A percentile compares a stretch with the other conserved stretches of the same genome.
phyloP scores from a whole-genome alignment of 2,113 vertebrate species.

The Gallinago undulata region DNA sequence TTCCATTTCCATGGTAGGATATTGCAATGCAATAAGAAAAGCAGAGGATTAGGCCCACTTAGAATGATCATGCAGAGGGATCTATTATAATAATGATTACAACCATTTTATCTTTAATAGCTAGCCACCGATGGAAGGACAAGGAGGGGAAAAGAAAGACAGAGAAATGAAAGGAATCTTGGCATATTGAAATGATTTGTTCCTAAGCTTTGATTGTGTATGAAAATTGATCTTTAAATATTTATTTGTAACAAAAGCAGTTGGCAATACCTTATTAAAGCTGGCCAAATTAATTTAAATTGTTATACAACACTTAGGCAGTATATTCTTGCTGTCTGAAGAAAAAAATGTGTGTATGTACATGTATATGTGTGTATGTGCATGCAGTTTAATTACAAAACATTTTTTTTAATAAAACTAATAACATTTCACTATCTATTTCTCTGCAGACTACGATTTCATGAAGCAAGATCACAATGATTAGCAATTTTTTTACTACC shows the following conservation, averaged over 20 bases:
- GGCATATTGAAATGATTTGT: not conserved
- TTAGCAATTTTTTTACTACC: not conserved
- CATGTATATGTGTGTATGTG: not conserved
- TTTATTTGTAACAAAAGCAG: slow-evolving; percentile 21
- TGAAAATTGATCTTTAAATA: slow-evolving; percentile 35
- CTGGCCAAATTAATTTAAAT: slow-evolving; percentile 53
- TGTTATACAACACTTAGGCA: not conserved
- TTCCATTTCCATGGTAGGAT: not conserved
- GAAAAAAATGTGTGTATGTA: not conserved
- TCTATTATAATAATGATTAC: slow-evolving; percentile 23
- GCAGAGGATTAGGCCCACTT: slow-evolving; percentile 13
- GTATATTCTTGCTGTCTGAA: not conserved
- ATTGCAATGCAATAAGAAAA: slow-evolving; percentile 33
- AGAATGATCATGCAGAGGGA: slow-evolving; percentile 12
- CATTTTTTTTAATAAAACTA: not conserved
- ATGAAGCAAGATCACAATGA: not conserved
- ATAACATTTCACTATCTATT: not conserved
- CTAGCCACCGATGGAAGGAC: slow-evolving; percentile 24
- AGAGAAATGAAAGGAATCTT: not conserved
- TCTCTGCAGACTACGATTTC: not conserved
- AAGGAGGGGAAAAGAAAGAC: not conserved
- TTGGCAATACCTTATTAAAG: slow-evolving; percentile 37
- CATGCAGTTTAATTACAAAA: not conserved
- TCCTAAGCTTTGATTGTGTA: not conserved
- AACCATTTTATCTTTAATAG: slow-evolving; percentile 33